phyloP scores from a whole-genome alignment of 2,113 vertebrate genomes.

The Sapayoa aenigma region DNA sequence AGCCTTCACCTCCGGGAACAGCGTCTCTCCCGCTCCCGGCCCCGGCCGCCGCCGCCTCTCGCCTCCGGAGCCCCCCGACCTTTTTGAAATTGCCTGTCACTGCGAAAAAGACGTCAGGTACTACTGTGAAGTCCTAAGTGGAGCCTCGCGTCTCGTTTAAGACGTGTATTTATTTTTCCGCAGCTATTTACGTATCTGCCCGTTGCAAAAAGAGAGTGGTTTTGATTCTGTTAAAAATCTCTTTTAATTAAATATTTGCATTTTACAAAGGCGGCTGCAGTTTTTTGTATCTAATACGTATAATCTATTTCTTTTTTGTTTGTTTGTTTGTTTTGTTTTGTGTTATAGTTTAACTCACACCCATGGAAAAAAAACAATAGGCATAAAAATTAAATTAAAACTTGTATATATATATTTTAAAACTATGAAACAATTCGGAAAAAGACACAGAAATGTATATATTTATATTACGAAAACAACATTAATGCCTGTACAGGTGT shows the following conservation, averaged over 20 bases:
- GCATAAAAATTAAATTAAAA: constrained; percentile 83
- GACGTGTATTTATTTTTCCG: background rate
- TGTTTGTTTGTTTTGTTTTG: background rate
- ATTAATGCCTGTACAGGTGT: constrained; percentile 91
- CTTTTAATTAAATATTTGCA: constrained; percentile 79
- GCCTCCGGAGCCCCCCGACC: background rate
- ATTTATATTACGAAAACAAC: constrained; percentile 85
- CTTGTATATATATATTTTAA: constrained; percentile 71
- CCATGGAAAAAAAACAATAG: constrained; percentile 71
- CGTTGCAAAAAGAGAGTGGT: constrained; percentile 57
- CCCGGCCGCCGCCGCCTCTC: background rate
- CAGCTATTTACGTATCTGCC: constrained; percentile 28
- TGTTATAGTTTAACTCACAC: constrained; percentile 70
- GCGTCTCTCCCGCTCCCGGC: background rate
- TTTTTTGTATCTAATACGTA: constrained; percentile 66
- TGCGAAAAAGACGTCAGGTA: background rate
- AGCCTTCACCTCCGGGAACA: background rate
- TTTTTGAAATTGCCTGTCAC: background rate
- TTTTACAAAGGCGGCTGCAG: constrained; percentile 73
- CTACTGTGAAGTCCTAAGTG: background rate
- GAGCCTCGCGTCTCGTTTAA: constrained; percentile 9
- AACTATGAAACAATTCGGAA: constrained; percentile 82
- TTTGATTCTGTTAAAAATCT: constrained; percentile 72
- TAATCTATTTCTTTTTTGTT: constrained; percentile 53
- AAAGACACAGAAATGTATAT: constrained; percentile 83